These are phyloP conservation scores for Poecilia picta DNA, from an alignment of 2,797 vertebrate genomes.

Conservation along the genomic window DNA sequence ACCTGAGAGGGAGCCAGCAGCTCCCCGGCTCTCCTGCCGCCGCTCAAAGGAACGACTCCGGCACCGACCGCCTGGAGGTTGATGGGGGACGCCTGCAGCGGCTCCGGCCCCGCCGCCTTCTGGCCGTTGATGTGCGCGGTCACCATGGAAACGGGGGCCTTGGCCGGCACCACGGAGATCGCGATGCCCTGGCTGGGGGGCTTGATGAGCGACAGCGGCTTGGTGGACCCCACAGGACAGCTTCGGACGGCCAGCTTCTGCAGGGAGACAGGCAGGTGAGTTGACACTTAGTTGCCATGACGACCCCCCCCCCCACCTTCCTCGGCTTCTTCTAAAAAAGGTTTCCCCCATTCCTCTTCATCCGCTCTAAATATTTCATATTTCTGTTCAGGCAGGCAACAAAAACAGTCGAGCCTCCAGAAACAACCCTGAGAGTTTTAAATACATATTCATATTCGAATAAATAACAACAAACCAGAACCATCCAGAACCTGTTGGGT, in stretches of 20 bases:
- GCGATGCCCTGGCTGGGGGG: constrained; percentile 80
- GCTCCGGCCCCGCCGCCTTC: constrained; percentile 77
- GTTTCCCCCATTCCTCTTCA: neutral
- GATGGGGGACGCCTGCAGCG: constrained; percentile 81
- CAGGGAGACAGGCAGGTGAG: constrained; percentile 10
- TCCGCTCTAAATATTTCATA: neutral
- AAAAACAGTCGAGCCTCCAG: neutral
- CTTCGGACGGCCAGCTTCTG: constrained; percentile 87
- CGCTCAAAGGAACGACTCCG: constrained; percentile 64
- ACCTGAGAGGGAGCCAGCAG: constrained; percentile 79
- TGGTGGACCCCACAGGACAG: constrained; percentile 82
- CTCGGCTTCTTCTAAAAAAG: neutral
- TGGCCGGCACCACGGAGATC: constrained; percentile 83
- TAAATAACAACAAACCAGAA: neutral
- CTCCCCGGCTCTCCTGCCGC: constrained; percentile 75
- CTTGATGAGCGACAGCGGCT: constrained; percentile 83
- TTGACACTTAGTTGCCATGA: neutral
- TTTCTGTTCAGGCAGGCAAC: neutral
- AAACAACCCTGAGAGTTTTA: neutral
- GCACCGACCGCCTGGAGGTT: constrained; percentile 79
- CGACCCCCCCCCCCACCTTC: neutral
- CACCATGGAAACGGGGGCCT: constrained; percentile 87
- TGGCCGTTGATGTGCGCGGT: constrained; percentile 87
- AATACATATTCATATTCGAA: neutral
- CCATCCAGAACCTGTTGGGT: constrained; percentile 30